phyloP scores from a whole-genome alignment of 1,140 invertebrate genomes.

The Calliopsis andreniformis region DNA sequence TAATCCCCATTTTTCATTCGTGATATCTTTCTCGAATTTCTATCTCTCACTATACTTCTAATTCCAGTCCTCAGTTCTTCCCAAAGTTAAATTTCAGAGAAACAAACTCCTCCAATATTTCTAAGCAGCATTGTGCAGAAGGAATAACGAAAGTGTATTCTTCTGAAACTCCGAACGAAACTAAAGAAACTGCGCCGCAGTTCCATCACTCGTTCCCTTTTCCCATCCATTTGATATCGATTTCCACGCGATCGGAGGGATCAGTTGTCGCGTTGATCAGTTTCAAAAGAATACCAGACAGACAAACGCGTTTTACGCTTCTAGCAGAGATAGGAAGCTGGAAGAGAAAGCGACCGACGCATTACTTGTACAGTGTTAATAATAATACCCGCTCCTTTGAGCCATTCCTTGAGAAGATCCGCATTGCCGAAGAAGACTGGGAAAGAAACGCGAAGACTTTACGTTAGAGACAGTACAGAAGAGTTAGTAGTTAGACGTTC shows the following conservation, averaged over 20 bases:
- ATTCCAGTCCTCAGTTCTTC: too few species aligned
- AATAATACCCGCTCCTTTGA: conserved; percentile 79
- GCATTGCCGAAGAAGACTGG: conserved; percentile 78
- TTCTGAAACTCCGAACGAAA: background rate
- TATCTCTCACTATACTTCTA: too few species aligned
- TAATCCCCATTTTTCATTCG: too few species aligned
- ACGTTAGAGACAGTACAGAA: conserved; percentile 46
- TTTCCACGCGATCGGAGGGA: background rate
- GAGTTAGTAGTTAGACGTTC: conserved; percentile 17
- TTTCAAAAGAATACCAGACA: conserved; percentile 1
- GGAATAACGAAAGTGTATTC: background rate
- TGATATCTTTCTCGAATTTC: too few species aligned
- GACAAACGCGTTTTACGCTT: conserved; percentile 16
- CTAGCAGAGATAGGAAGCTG: conserved; percentile 35
- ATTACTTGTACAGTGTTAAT: conserved; percentile 47
- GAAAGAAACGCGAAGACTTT: conserved; percentile 53
- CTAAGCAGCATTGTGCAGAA: background rate
- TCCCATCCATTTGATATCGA: background rate
- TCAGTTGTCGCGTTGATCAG: conserved; percentile 1
- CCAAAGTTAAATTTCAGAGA: too few species aligned
- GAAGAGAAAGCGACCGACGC: conserved; percentile 22
- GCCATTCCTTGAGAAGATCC: conserved; percentile 78
- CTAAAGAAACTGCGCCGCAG: background rate
- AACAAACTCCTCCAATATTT: background rate
- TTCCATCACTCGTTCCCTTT: background rate